Evolutionary conservation across 2,888 invertebrate species (phyloP), one percentile per base, ranked within the genome.

Genomic region (Xanthia togata): DNA sequence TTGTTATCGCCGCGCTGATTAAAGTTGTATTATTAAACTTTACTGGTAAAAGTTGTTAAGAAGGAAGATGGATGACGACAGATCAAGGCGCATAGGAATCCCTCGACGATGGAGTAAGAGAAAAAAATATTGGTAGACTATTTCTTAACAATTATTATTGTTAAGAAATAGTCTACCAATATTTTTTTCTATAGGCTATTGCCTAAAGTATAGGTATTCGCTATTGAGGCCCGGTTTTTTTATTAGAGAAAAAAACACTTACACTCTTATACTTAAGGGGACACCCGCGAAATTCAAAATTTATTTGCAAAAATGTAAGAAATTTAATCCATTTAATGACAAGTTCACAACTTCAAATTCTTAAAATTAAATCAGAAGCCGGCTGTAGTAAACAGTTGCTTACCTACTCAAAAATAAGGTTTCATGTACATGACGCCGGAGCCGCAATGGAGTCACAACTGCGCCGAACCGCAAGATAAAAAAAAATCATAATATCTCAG

Each of bases 11-110:
- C 44, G 70, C 23, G 11, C 70, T 69, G 70, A 44, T 70, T 70
- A 44, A 31, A 31, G 35, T 73, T n/a, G 20, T 35, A 59, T 23
- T 35, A 59, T 23, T 60, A 60, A 71, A 62, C 44, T 62, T 80
- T n/a, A 72, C 60, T 55, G 23, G 35, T 23, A 53, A 72, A 60
- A 70, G 38, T 72, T 12, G 23, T 47, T 38, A 44, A 73, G 26
- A 73, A 50, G 23, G n/a, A 81, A 59, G 57, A 74, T 81, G 41
- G 63, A 81, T 64, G 63, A 44, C 11, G 75, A 57, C 75, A 74
- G 44, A 35, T 63, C 31, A 73, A 81, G 62, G 47, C 47, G 47
- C 20, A 50, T 47, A 62, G n/a, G 47, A 80, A 62, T 81, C 74
- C 31, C 63, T 74, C 14, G 55, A 81, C 55, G 81, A 62, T 8